Evolutionary conservation across 2,888 invertebrate species (phyloP).

Genomic region (Marronus borbonicus): DNA sequence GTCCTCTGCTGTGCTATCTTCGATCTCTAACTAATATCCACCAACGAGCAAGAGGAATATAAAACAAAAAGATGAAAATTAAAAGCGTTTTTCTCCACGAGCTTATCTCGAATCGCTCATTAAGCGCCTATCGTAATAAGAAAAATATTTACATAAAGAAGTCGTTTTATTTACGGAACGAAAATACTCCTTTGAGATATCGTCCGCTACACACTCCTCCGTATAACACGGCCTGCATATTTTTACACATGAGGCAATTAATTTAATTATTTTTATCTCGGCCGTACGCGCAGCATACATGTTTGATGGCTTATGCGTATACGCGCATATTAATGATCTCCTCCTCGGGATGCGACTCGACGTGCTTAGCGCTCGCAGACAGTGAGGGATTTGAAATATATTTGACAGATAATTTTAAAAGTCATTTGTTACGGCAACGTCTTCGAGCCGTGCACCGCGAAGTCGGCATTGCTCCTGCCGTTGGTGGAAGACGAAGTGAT

Average conservation of each 20-base stretch:
- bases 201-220: conserved; percentile 11
- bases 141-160: conserved; percentile 48
- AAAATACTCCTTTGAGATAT: conserved; percentile 46
- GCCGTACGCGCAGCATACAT: conserved; percentile 22
- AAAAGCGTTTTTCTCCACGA: conserved; percentile 9
- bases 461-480: neutral
- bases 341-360: conserved; percentile 33
- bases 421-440: conserved; percentile 48
- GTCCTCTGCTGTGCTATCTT: conserved; percentile 9
- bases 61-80: conserved; percentile 23
- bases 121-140: conserved; percentile 47
- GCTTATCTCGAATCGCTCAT: conserved; percentile 44
- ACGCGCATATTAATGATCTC: conserved; percentile 50
- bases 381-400: conserved; percentile 50
- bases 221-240: conserved; percentile 46
- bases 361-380: conserved; percentile 46
- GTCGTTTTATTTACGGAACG: conserved; percentile 43
- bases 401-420: conserved; percentile 52
- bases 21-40: conserved; percentile 24
- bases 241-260: conserved; percentile 53
- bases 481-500: neutral
- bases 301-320: conserved; percentile 46
- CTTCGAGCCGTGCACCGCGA: conserved; percentile 11
- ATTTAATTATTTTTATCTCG: conserved; percentile 53
- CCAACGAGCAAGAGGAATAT: neutral